phyloP scores from a whole-genome alignment of 2,113 vertebrate species.

The Anoplopoma fimbria region DNA sequence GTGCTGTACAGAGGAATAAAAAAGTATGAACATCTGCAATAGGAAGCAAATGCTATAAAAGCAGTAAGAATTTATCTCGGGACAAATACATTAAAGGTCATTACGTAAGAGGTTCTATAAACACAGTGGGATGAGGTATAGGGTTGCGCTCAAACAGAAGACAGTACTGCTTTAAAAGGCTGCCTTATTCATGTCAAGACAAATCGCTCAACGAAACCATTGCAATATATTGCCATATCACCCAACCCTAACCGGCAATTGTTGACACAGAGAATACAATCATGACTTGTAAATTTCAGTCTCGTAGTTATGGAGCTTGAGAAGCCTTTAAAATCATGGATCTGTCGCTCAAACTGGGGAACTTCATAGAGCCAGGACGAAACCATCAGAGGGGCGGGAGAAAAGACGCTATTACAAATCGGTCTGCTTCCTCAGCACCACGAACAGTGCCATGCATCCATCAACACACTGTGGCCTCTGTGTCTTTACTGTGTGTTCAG shows the following conservation, averaged over 20 bases:
- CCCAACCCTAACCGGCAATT: no score
- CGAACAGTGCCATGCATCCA: not conserved
- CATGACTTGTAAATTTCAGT: no score
- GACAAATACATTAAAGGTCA: no score
- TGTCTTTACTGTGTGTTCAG: no score
- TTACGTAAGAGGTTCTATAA: not conserved
- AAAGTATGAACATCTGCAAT: not conserved
- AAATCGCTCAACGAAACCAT: no score
- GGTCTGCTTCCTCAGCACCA: not conserved
- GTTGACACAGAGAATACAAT: no score
- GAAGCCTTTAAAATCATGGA: no score
- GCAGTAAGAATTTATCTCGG: not conserved
- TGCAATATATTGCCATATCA: not conserved
- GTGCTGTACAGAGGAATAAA: not conserved
- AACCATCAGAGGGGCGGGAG: not conserved
- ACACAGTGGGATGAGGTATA: no score
- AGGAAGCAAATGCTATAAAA: conserved; percentile 5
- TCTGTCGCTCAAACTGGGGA: not conserved
- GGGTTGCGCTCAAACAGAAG: not conserved
- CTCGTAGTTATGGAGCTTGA: no score
- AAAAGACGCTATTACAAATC: not conserved
- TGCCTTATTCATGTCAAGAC: not conserved
- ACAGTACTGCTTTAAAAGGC: not conserved
- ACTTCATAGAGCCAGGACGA: not conserved
- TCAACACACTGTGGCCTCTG: no score